Conservation (phyloP, 2,113 vertebrate genomes). For the Pollimyrus isidori region DNA sequence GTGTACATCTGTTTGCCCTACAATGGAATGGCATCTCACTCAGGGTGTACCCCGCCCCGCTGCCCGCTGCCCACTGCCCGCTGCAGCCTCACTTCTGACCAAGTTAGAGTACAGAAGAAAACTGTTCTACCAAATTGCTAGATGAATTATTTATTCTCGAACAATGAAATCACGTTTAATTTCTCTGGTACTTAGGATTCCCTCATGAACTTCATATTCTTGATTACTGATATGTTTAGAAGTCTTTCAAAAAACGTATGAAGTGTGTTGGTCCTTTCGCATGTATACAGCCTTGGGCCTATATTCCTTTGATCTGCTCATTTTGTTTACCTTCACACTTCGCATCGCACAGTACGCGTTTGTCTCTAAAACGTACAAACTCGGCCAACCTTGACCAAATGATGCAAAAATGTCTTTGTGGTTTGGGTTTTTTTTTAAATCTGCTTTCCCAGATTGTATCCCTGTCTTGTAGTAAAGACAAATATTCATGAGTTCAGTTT, state of each 20-base stretch:
- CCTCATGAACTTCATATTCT: neutral
- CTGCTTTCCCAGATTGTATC: conserved; percentile 13
- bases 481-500: neutral
- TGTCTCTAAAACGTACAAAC: neutral
- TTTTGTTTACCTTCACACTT: neutral
- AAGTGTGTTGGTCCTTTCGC: neutral
- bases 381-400: neutral
- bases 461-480: conserved; percentile 7
- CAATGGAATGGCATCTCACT: neutral
- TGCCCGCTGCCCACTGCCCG: neutral
- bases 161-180: neutral
- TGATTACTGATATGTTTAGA: neutral
- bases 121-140: neutral
- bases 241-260: neutral
- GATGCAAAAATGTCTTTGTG: neutral
- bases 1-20: neutral
- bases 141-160: neutral
- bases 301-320: neutral
- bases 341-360: neutral
- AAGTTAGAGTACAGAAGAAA: neutral
- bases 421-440: neutral
- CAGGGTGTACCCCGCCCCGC: neutral
- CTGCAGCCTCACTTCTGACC: neutral
- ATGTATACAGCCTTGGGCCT: neutral
- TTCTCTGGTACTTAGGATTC: neutral